phyloP scores from a whole-genome alignment of 2,888 invertebrate species.

The Omphaloscelis lunosa region DNA sequence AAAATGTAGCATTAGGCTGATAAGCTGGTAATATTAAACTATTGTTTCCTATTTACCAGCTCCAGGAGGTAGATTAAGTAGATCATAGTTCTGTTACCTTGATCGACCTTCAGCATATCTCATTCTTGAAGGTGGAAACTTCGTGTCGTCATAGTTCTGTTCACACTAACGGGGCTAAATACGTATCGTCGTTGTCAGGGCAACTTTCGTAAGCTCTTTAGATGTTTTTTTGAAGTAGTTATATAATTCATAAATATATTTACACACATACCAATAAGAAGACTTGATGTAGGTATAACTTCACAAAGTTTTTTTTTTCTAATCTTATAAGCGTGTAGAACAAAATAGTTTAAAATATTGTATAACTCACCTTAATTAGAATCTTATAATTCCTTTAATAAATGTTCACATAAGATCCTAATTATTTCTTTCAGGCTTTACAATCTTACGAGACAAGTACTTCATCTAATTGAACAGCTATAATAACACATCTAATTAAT shows the following conservation, averaged over 20 bases:
- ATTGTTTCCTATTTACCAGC: background rate
- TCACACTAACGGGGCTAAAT: background rate
- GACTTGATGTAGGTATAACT: background rate
- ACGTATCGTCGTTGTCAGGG: slow-evolving; percentile 30
- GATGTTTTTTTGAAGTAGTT: slow-evolving; percentile 33
- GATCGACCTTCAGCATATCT: background rate
- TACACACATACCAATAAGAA: background rate
- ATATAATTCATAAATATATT: background rate
- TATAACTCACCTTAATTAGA: slow-evolving; percentile 17
- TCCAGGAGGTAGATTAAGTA: background rate
- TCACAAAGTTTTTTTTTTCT: slow-evolving; percentile 1
- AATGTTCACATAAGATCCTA: slow-evolving; percentile 42
- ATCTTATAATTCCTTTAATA: slow-evolving; percentile 8
- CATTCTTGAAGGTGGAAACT: background rate
- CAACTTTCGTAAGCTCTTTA: slow-evolving; percentile 28
- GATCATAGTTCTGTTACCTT: background rate
- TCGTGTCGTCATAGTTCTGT: background rate
- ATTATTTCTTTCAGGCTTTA: slow-evolving; percentile 29
- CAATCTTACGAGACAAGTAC: slow-evolving; percentile 39
- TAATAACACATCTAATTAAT: slow-evolving; percentile 70
- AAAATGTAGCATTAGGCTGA: background rate
- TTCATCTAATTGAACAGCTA: slow-evolving; percentile 49
- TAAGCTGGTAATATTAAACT: background rate
- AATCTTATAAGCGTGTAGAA: background rate
- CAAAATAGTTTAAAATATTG: background rate